A percentile compares a stretch with the other conserved stretches of the same genome.
phyloP scores from a whole-genome alignment of 1,140 invertebrate species.

The Cotesia typhae region DNA sequence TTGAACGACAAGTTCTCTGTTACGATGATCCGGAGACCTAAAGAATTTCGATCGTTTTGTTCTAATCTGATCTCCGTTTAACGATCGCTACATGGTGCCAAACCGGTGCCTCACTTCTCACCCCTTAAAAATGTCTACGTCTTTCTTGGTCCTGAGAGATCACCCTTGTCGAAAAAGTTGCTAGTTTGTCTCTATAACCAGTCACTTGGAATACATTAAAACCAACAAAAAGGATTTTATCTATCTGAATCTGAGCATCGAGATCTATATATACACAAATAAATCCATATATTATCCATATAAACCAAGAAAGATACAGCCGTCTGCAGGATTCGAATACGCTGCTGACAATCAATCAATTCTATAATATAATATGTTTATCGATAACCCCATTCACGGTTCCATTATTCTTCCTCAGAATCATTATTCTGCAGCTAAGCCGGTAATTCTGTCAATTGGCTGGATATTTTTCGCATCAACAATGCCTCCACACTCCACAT shows the following conservation, averaged over 20 bases:
- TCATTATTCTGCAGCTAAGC: too few species aligned
- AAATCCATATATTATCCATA: slow-evolving; percentile 7
- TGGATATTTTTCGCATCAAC: not conserved
- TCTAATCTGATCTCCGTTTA: slow-evolving; percentile 46
- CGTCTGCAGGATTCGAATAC: too few species aligned
- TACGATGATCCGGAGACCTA: slow-evolving; percentile 24
- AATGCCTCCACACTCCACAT: not conserved
- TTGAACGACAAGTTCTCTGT: slow-evolving; percentile 37
- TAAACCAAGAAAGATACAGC: not conserved
- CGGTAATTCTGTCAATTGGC: not conserved
- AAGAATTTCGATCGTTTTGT: slow-evolving; percentile 44
- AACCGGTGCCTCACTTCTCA: slow-evolving; percentile 36
- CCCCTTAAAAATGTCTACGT: slow-evolving; percentile 18
- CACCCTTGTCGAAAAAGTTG: slow-evolving; percentile 8
- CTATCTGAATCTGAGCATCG: not conserved
- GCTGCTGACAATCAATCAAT: slow-evolving; percentile 31
- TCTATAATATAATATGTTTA: slow-evolving; percentile 31
- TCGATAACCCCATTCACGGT: slow-evolving; percentile 15
- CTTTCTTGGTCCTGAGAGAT: slow-evolving; percentile 18
- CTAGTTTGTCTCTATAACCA: too few species aligned
- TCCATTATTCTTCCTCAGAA: slow-evolving; percentile 10
- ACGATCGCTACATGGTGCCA: slow-evolving; percentile 44
- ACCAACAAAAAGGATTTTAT: slow-evolving; percentile 13
- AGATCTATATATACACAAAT: not conserved
- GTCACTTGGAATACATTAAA: not conserved